Evolutionary conservation across 2,888 invertebrate genomes (phyloP).

Genomic region (Plagiodera versicolora): DNA sequence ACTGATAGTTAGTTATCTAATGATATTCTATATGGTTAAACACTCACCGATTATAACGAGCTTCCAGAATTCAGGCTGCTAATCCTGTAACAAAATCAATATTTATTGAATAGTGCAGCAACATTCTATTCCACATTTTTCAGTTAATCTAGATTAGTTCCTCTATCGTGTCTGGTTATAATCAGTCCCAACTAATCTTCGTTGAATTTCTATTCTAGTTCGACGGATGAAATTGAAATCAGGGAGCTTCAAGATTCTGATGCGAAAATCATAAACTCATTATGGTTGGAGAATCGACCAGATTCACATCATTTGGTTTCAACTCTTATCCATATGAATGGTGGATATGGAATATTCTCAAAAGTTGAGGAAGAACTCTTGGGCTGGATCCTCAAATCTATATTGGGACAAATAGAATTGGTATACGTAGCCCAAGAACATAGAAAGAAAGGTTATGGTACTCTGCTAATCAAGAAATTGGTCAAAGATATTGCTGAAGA

Average conservation of each 20-base stretch:
- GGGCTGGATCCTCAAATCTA: slow-evolving; percentile 16
- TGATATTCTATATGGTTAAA: no score
- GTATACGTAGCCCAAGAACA: slow-evolving; percentile 18
- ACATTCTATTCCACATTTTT: no score
- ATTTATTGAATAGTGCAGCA: neutral
- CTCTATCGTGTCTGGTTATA: no score
- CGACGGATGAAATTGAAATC: neutral
- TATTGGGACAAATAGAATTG: slow-evolving; percentile 21
- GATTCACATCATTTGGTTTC: neutral
- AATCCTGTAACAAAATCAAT: neutral
- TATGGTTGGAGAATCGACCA: neutral
- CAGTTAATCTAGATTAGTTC: no score
- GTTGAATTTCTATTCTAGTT: neutral
- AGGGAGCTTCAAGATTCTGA: neutral
- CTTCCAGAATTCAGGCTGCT: neutral
- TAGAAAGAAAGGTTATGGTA: slow-evolving; percentile 21
- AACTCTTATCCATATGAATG: slow-evolving; percentile 14
- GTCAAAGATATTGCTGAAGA: slow-evolving; percentile 21
- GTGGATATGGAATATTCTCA: slow-evolving; percentile 14
- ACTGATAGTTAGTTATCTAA: no score
- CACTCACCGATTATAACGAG: neutral
- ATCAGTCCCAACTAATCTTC: no score
- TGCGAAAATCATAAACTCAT: neutral
- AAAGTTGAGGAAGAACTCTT: neutral
- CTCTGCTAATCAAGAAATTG: slow-evolving; percentile 11